A percentile compares a stretch with the other conserved stretches of the same genome.
phyloP scores from a whole-genome alignment of 2,888 invertebrate genomes.

The Aphidius colemani region DNA sequence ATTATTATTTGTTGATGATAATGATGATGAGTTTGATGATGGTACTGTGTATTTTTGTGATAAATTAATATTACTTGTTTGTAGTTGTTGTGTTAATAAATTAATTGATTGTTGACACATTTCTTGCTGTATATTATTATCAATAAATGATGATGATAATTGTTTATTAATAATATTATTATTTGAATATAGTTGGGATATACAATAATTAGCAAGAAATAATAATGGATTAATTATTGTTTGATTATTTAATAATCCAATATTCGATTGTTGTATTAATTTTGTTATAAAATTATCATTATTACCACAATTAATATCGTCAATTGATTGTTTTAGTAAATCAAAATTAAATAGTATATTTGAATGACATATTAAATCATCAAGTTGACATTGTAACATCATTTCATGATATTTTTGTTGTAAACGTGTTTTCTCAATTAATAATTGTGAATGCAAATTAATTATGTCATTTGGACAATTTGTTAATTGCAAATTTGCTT shows the following conservation, averaged over 20 bases:
- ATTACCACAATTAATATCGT: constrained; percentile 68
- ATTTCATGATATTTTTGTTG: constrained; percentile 74
- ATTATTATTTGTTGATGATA: constrained; percentile 40
- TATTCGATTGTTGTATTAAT: constrained; percentile 46
- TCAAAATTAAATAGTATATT: constrained; percentile 72
- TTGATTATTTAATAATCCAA: constrained; percentile 48
- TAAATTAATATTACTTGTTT: no score
- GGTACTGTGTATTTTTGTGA: constrained; percentile 30
- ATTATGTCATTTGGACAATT: constrained; percentile 68
- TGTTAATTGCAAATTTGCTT: constrained; percentile 66
- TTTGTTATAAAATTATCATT: constrained; percentile 44
- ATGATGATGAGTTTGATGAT: constrained; percentile 48
- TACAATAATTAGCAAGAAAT: constrained; percentile 77
- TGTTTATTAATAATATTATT: constrained; percentile 64
- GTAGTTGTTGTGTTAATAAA: constrained; percentile 38
- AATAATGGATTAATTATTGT: constrained; percentile 72
- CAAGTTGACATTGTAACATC: constrained; percentile 73
- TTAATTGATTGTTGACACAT: constrained; percentile 37
- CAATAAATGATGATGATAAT: constrained; percentile 35
- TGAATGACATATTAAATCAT: constrained; percentile 72
- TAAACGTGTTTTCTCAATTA: constrained; percentile 70
- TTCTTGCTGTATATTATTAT: constrained; percentile 37
- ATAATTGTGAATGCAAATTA: constrained; percentile 66
- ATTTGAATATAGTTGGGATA: constrained; percentile 73
- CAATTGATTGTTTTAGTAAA: constrained; percentile 69